Conservation (phyloP, 2,888 invertebrate species). For the Lingula anatina region DNA sequence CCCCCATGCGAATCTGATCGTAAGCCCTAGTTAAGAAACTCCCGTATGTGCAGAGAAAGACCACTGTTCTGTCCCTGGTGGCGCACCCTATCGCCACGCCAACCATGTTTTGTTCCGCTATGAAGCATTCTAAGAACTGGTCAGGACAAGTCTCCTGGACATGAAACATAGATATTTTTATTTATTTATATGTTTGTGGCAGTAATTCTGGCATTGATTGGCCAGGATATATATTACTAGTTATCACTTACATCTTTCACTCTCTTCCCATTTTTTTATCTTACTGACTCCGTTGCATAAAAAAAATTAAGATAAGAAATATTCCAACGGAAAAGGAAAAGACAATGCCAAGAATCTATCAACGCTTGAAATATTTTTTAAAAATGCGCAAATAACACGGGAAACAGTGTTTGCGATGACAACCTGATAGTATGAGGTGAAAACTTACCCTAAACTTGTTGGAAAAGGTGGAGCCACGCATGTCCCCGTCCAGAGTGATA, state of each 20-base stretch:
- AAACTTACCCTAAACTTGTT: constrained; percentile 2
- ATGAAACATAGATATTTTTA: neutral
- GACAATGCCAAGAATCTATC: too few relatives aligned
- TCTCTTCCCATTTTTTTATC: too few relatives aligned
- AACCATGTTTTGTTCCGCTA: constrained; percentile 94
- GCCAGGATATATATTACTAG: too few relatives aligned
- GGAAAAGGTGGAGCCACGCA: constrained; percentile 94
- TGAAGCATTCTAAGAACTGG: constrained; percentile 91
- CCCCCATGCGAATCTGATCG: constrained; percentile 97
- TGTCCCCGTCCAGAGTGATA: constrained; percentile 90
- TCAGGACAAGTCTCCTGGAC: constrained; percentile 51
- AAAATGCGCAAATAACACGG: too few relatives aligned
- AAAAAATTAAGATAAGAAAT: too few relatives aligned
- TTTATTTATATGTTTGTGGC: neutral
- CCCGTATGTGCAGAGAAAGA: constrained; percentile 94
- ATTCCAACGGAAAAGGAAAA: too few relatives aligned
- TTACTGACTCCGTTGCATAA: too few relatives aligned
- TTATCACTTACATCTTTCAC: too few relatives aligned
- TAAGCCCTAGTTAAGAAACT: constrained; percentile 92
- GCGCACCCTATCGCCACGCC: constrained; percentile 86
- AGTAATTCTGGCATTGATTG: too few relatives aligned
- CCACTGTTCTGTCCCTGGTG: constrained; percentile 82
- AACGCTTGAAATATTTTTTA: too few relatives aligned
- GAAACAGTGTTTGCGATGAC: too few relatives aligned
- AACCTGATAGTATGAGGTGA: too few relatives aligned